Base-by-base conservation (phyloP, 2,113 vertebrate species). In the Malurus elegans region DNA sequence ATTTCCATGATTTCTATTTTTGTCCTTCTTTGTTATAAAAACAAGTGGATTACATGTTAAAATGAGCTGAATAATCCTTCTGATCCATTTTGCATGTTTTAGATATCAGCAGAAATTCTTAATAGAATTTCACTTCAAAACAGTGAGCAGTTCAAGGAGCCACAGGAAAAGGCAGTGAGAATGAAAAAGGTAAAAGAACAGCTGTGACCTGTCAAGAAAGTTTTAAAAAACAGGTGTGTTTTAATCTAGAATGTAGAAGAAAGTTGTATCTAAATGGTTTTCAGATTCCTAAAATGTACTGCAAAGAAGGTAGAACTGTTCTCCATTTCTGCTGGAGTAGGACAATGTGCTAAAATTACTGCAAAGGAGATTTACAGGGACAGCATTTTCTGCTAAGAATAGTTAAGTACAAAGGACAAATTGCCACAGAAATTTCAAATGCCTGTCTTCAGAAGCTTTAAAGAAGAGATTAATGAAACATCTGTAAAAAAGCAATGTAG, bases 401-500 rank as follows among this genome's bases (percentile, higher is more conserved):
- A 90, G 71, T 90, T 88, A 86, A 94, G 88, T 26, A 88, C 4
- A 10, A 71, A 96, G 26, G 51, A 91, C 66, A 70, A 95, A 88
- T 80, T 81, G 65, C 25, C 62, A 76, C 54, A 88, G 62, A 69
- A 93, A 94, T 88, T 93, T 47, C 64, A 81, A 70, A 94, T 76
- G 90, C 57, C 28, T 94, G 79, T 75, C 62, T 92, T 88, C 11
- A 8, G 34, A 76, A 69, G 92, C 71, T 86, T 93, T 95, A 84
- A 57, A 84, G 86, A 84, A 83, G 47, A 73, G 93, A 88, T 95
- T 96, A 95, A 83, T 76, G 89, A 91, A 88, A 92, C 86, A 93
- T 88, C 93, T 92, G 91, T 91, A 92, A 95, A 96, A 95, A 93
- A 86, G 40, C 91, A 83, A 86, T 93, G 79, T 86, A 84, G 89